Percentiles rank a stretch among this genome's conserved stretches.
Evolutionary conservation across 1,140 invertebrate species (phyloP).

Genomic region (Heterodera carotae): DNA sequence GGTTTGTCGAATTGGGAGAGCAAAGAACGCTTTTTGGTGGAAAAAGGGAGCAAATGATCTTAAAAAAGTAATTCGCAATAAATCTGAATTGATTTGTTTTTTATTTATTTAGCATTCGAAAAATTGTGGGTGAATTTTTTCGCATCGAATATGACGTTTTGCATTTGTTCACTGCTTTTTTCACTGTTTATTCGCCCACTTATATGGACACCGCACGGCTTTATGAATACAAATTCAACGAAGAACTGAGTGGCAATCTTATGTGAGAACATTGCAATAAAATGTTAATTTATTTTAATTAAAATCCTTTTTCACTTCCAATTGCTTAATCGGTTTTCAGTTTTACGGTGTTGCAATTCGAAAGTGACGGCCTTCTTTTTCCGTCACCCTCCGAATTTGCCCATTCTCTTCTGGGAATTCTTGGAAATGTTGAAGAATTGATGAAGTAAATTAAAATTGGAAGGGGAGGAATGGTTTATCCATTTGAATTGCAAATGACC

Average conservation of each 20-base stretch:
- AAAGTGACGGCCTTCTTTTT: slow-evolving; percentile 8
- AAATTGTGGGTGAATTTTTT: slow-evolving; percentile 31
- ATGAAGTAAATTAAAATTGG: background rate
- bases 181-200: slow-evolving; percentile 44
- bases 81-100: background rate
- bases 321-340: too few relatives aligned
- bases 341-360: slow-evolving; percentile 16
- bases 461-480: too few relatives aligned
- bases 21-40: background rate
- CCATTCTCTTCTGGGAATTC: slow-evolving; percentile 7
- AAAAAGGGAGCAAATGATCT: slow-evolving; percentile 24
- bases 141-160: slow-evolving; percentile 28
- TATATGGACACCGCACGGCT: slow-evolving; percentile 29
- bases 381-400: background rate
- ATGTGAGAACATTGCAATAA: slow-evolving; percentile 37
- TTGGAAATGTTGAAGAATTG: slow-evolving; percentile 12
- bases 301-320: too few relatives aligned
- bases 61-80: slow-evolving; percentile 1
- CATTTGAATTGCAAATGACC: background rate
- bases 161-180: slow-evolving; percentile 30
- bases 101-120: slow-evolving; percentile 24
- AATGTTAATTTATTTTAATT: slow-evolving; percentile 27
- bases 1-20: background rate
- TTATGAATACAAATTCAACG: slow-evolving; percentile 22
- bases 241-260: slow-evolving; percentile 19